Percentiles rank a stretch among this genome's conserved stretches.
phyloP scores from a whole-genome alignment of 2,888 invertebrate species.

The Cerastoderma edule region DNA sequence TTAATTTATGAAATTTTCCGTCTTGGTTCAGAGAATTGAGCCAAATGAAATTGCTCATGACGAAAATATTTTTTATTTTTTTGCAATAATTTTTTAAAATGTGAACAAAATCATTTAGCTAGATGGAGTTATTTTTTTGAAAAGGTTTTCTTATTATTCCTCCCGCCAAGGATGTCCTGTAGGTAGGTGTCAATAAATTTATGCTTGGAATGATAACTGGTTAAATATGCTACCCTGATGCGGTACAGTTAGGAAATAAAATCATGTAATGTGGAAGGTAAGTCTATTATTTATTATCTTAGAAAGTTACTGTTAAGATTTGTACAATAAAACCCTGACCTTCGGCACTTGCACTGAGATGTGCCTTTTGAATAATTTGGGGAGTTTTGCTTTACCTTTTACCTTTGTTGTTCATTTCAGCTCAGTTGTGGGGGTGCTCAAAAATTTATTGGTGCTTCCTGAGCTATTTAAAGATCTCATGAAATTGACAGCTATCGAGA shows the following conservation, averaged over 20 bases:
- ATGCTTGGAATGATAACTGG: not conserved
- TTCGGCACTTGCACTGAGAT: not conserved
- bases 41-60: too few relatives aligned
- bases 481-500: constrained; percentile 18
- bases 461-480: constrained; percentile 22
- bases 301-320: not conserved
- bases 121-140: too few relatives aligned
- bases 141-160: too few relatives aligned
- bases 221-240: not conserved
- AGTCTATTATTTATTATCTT: not conserved
- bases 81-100: too few relatives aligned
- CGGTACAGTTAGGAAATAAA: not conserved
- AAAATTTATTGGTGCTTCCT: constrained; percentile 50
- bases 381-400: not conserved
- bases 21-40: too few relatives aligned
- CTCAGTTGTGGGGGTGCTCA: constrained; percentile 42
- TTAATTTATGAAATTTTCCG: too few relatives aligned
- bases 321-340: not conserved
- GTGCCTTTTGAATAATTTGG: not conserved
- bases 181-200: not conserved
- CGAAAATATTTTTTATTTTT: too few relatives aligned
- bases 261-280: not conserved
- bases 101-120: too few relatives aligned
- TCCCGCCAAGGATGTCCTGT: too few relatives aligned
- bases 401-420: constrained; percentile 56